Percentiles rank a stretch among this genome's conserved stretches.
phyloP scores from a whole-genome alignment of 2,113 vertebrate species.

The Atractosteus spatula region DNA sequence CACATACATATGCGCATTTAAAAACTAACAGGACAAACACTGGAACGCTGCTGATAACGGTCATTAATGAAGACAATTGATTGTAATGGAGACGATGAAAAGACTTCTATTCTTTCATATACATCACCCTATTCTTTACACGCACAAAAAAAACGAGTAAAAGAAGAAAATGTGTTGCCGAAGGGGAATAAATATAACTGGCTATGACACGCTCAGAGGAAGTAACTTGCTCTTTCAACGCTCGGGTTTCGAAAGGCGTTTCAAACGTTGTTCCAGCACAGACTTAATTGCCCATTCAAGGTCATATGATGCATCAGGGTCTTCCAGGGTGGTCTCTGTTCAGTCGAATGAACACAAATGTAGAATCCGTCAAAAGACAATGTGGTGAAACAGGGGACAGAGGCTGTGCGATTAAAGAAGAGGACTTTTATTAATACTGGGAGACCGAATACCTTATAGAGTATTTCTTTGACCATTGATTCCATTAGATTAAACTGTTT shows the following conservation, averaged over 20 bases:
- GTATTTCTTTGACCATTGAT: not conserved
- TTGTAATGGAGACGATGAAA: conserved; percentile 56
- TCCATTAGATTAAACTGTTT: not conserved
- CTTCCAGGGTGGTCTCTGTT: conserved; percentile 53
- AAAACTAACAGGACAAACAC: too few species aligned
- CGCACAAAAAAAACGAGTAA: conserved; percentile 46
- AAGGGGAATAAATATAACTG: conserved; percentile 50
- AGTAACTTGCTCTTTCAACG: conserved; percentile 55
- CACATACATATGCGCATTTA: too few species aligned
- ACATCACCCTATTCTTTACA: conserved; percentile 39
- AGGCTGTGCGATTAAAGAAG: not conserved
- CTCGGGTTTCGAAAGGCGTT: conserved; percentile 53
- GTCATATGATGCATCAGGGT: conserved; percentile 48
- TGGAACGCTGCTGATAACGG: conserved; percentile 32
- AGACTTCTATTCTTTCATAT: conserved; percentile 57
- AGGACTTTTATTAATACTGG: not conserved
- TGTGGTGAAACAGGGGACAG: too few species aligned
- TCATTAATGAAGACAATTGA: conserved; percentile 54
- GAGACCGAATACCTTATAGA: not conserved
- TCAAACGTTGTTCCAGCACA: conserved; percentile 25
- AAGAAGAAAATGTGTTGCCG: conserved; percentile 23
- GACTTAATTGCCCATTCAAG: conserved; percentile 53
- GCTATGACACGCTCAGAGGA: conserved; percentile 52
- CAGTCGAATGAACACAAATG: not conserved
- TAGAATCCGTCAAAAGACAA: not conserved